phyloP scores from a whole-genome alignment of 2,113 vertebrate species.

The Perca fluviatilis region DNA sequence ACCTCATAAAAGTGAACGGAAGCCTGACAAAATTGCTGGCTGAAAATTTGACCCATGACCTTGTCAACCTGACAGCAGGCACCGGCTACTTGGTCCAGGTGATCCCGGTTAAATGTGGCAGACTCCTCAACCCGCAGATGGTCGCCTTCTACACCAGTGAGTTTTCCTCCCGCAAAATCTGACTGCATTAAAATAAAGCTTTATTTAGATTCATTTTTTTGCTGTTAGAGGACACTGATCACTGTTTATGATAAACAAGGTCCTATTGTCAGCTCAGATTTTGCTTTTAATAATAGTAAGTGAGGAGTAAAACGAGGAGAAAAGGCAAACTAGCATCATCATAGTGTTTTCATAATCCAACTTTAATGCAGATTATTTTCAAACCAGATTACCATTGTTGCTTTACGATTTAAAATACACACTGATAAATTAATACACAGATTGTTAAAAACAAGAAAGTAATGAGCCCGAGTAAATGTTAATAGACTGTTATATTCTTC shows the following conservation, averaged over 20 bases:
- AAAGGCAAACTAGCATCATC: too few species aligned
- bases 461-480: neutral
- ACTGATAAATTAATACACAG: neutral
- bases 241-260: too few species aligned
- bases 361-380: too few species aligned
- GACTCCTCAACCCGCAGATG: slow-evolving; percentile 60
- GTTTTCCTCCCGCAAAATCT: slow-evolving; percentile 5
- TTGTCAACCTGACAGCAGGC: slow-evolving; percentile 55
- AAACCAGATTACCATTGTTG: too few species aligned
- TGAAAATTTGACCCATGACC: neutral
- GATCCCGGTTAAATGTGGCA: slow-evolving; percentile 67
- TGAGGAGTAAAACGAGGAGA: too few species aligned
- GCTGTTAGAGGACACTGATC: too few species aligned
- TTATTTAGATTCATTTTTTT: too few species aligned
- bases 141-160: slow-evolving; percentile 71
- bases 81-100: slow-evolving; percentile 53
- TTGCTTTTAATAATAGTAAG: too few species aligned
- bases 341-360: too few species aligned
- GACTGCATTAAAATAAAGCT: neutral
- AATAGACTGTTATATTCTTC: too few species aligned
- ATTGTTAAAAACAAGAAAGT: neutral
- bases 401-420: neutral
- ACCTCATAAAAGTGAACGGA: slow-evolving; percentile 17
- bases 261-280: too few species aligned
- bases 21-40: accelerated